A percentile compares a stretch with the other conserved stretches of the same genome.
phyloP scores from a whole-genome alignment of 2,888 invertebrate genomes.

The Mythimna lalbum region DNA sequence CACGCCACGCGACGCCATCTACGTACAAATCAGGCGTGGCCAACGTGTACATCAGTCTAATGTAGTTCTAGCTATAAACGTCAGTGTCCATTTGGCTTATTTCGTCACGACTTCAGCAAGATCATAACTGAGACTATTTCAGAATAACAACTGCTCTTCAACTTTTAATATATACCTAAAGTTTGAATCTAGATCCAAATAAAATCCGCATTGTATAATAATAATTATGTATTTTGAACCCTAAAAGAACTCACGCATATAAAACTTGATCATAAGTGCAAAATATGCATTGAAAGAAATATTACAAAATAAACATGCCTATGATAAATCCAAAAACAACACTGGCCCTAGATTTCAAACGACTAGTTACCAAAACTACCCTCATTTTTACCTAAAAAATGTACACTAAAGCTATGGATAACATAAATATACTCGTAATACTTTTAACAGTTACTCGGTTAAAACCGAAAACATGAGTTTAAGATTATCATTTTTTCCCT shows the following conservation, averaged over 20 bases:
- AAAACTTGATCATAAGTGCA: neutral
- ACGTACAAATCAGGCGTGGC: too few relatives aligned
- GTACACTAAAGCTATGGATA: conserved; percentile 28
- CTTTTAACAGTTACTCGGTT: conserved; percentile 49
- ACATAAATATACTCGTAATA: conserved; percentile 6
- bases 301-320: neutral
- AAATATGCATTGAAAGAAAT: neutral
- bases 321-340: neutral
- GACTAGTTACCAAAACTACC: conserved; percentile 42
- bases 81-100: neutral
- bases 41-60: too few relatives aligned
- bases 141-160: neutral
- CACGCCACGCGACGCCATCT: too few relatives aligned
- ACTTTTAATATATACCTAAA: neutral
- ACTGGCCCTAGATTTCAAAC: conserved; percentile 38
- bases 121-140: neutral
- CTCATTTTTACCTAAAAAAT: conserved; percentile 4
- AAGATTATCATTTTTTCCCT: conserved; percentile 75
- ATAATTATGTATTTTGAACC: neutral
- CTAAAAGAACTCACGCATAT: neutral
- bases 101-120: neutral
- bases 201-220: neutral
- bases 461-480: conserved; percentile 72
- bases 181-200: neutral
- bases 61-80: too few relatives aligned